Percentiles rank a stretch among this genome's conserved stretches.
Evolutionary conservation across 2,797 vertebrate species (phyloP).

Genomic region (Bucorvus abyssinicus): DNA sequence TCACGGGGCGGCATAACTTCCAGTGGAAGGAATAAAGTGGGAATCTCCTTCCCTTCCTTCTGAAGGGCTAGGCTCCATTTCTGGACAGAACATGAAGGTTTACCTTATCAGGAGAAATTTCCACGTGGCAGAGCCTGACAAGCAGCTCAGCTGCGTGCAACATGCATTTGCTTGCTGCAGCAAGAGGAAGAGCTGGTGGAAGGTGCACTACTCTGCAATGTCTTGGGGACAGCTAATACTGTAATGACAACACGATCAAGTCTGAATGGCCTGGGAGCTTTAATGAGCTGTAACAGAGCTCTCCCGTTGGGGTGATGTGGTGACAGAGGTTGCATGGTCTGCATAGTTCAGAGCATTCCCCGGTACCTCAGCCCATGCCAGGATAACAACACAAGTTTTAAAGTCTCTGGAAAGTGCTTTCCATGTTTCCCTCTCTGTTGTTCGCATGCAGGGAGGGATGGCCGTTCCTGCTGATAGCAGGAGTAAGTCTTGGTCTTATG

Average conservation of each 20-base stretch:
- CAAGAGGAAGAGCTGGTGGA: background rate
- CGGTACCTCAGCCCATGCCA: background rate
- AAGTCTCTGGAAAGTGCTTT: background rate
- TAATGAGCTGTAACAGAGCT: background rate
- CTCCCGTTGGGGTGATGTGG: background rate
- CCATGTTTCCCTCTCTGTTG: background rate
- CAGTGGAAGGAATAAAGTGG: background rate
- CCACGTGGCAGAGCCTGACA: background rate
- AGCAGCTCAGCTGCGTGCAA: background rate
- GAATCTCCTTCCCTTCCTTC: background rate
- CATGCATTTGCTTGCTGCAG: accelerated
- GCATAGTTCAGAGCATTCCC: background rate
- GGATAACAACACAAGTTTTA: background rate
- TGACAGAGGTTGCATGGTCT: background rate
- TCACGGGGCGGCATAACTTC: constrained; percentile 17
- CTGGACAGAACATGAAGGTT: background rate
- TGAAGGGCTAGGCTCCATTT: background rate
- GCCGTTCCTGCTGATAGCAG: background rate
- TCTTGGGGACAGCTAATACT: background rate
- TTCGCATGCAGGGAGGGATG: background rate
- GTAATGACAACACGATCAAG: background rate
- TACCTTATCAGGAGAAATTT: constrained; percentile 26
- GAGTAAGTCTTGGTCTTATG: background rate
- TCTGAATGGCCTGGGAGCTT: background rate
- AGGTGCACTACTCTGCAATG: background rate